A percentile compares a stretch with the other conserved stretches of the same genome.
Conservation (phyloP, 2,888 invertebrate species). For the Tribolium freemani region DNA sequence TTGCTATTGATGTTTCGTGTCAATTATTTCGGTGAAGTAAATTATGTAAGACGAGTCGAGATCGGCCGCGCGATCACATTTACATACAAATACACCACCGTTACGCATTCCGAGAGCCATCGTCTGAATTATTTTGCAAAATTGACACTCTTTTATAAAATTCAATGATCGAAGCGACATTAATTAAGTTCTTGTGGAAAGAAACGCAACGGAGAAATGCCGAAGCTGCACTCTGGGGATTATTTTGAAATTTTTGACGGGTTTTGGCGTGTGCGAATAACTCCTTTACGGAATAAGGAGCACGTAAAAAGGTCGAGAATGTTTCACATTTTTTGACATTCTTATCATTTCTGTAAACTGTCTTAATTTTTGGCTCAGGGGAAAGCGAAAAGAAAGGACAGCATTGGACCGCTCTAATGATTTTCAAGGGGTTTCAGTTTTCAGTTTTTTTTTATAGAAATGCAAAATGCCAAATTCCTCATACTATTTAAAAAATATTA, state of each 20-base stretch:
- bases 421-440: too few species aligned
- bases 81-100: neutral
- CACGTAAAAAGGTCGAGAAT: neutral
- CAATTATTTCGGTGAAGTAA: slow-evolving; percentile 55
- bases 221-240: slow-evolving; percentile 3
- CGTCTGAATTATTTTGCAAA: neutral
- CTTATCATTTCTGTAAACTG: too few species aligned
- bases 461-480: too few species aligned
- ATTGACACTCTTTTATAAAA: neutral
- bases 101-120: neutral
- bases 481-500: too few species aligned
- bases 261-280: slow-evolving; percentile 9
- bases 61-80: neutral
- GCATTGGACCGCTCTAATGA: too few species aligned
- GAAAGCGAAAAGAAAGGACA: too few species aligned
- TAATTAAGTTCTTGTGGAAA: slow-evolving; percentile 7
- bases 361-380: too few species aligned
- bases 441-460: too few species aligned
- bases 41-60: slow-evolving; percentile 20
- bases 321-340: neutral
- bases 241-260: slow-evolving; percentile 15
- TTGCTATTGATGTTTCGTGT: slow-evolving; percentile 59
- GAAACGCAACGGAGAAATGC: neutral
- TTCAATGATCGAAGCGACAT: neutral
- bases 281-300: neutral